These are phyloP conservation scores for Sphenopsis melanotis DNA, from an alignment of 2,797 vertebrate genomes.

Conservation along the genomic window DNA sequence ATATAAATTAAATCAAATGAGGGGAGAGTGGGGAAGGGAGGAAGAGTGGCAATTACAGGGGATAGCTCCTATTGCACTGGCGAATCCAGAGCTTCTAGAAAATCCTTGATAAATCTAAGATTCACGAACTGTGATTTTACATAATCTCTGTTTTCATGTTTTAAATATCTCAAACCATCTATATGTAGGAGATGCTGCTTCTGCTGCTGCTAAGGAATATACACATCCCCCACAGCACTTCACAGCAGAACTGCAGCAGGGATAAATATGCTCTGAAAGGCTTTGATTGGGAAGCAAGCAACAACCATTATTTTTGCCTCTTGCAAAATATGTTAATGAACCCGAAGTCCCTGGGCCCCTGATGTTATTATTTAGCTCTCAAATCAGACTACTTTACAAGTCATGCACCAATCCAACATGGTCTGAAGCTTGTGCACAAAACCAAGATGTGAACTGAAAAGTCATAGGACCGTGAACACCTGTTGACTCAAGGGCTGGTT, in stretches of 20 bases:
- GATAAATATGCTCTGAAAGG: background rate
- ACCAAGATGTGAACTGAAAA: background rate
- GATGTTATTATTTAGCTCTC: background rate
- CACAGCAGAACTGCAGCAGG: background rate
- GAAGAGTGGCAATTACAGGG: background rate
- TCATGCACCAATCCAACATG: background rate
- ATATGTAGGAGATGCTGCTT: background rate
- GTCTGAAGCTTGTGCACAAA: background rate
- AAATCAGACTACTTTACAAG: background rate
- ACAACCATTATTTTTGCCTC: background rate
- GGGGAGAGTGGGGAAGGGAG: background rate
- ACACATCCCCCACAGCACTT: background rate
- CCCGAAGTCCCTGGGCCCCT: background rate
- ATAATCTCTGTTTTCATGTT: conserved; percentile 1
- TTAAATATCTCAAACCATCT: background rate
- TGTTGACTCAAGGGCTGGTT: background rate
- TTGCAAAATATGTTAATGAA: background rate
- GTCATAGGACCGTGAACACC: background rate
- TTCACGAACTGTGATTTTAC: background rate
- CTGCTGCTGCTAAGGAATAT: background rate
- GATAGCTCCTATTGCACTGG: background rate
- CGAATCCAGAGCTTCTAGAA: background rate
- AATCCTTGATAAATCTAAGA: background rate
- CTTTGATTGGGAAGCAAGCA: background rate
- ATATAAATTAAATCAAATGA: background rate